Conservation (phyloP, 2,113 vertebrate species). For the Saimiri boliviensis region DNA sequence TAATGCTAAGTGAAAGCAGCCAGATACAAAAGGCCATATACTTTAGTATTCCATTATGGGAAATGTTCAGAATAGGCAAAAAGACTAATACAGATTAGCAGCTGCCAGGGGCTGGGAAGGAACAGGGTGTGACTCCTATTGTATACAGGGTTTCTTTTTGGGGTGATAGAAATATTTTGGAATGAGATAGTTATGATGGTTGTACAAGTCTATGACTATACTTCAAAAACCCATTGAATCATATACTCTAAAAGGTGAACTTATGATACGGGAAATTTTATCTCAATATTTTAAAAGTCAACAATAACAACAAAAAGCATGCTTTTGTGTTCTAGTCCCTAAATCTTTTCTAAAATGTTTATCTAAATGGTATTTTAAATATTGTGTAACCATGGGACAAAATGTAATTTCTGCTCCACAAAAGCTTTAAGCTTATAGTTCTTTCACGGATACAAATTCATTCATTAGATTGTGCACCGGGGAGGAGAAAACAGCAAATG, state of each 20-base stretch:
- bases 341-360: not conserved
- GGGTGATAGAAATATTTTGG: not conserved
- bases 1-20: not conserved
- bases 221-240: not conserved
- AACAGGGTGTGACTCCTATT: not conserved
- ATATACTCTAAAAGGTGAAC: not conserved
- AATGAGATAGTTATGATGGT: not conserved
- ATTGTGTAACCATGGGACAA: not conserved
- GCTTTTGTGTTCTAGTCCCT: not conserved
- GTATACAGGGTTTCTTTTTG: not conserved
- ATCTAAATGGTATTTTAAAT: not conserved
- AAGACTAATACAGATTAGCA: not conserved
- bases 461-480: accelerated
- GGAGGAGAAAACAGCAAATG: not conserved
- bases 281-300: not conserved
- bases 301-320: not conserved
- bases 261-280: not conserved
- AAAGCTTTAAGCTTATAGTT: not conserved
- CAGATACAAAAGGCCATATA: not conserved
- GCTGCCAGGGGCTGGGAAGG: not conserved
- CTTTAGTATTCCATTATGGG: not conserved
- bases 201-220: not conserved
- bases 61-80: not conserved
- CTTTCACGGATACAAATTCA: not conserved
- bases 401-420: not conserved